Evolutionary conservation across 2,797 vertebrate species (phyloP).

Genomic region (Macropodus opercularis): DNA sequence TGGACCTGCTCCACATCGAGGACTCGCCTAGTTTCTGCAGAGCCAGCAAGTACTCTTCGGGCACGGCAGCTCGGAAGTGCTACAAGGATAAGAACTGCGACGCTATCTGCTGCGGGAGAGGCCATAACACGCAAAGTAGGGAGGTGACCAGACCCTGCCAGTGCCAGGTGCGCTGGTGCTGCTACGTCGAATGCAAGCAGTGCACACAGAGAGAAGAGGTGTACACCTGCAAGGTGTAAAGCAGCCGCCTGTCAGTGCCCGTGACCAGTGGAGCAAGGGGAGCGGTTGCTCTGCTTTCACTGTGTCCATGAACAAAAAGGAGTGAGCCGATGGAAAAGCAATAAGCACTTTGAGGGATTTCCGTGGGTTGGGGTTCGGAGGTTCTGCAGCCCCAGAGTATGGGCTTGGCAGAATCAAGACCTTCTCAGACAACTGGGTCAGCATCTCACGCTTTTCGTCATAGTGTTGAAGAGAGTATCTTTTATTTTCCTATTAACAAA

Average conservation of each 20-base stretch:
- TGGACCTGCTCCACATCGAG: slow-evolving; percentile 96
- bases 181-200: slow-evolving; percentile 98
- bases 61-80: slow-evolving; percentile 93
- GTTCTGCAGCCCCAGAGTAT: slow-evolving; percentile 34
- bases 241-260: slow-evolving; percentile 2
- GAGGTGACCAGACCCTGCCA: slow-evolving; percentile 97
- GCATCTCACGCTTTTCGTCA: slow-evolving; percentile 70
- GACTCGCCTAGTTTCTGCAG: slow-evolving; percentile 98
- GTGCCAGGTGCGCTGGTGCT: slow-evolving; percentile 99
- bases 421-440: slow-evolving; percentile 72
- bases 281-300: slow-evolving; percentile 49
- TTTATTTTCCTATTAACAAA: slow-evolving; percentile 44
- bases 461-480: slow-evolving; percentile 50
- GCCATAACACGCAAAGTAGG: slow-evolving; percentile 97
- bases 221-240: slow-evolving; percentile 94
- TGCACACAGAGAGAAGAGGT: slow-evolving; percentile 98
- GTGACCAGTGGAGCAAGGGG: slow-evolving; percentile 42
- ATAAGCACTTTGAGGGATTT: slow-evolving; percentile 82
- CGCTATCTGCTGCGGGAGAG: slow-evolving; percentile 96
- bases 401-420: slow-evolving; percentile 46
- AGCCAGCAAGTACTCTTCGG: slow-evolving; percentile 91
- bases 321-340: slow-evolving; percentile 63
- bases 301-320: slow-evolving; percentile 51
- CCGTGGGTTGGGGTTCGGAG: slow-evolving; percentile 59
- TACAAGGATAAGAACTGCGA: slow-evolving; percentile 99